Base-by-base conservation (phyloP, 1,140 invertebrate genomes). In the Acyrthosiphon pisum region DNA sequence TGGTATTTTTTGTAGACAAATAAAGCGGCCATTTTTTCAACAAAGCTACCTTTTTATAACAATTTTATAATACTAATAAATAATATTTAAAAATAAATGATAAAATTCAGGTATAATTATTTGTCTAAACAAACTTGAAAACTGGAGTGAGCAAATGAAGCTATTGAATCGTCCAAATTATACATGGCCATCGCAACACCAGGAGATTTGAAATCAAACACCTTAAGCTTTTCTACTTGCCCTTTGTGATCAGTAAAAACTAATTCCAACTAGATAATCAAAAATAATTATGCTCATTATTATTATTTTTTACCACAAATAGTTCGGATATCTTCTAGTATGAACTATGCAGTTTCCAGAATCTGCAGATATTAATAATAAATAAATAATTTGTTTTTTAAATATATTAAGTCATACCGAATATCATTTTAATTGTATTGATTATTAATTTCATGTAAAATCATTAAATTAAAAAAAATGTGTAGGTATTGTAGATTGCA, bases 1-100 rank as follows among this genome's bases (percentile, higher is more conserved):
- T 99, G 3, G 98, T 99, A 95, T 99, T 99, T 95, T 99, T 99
- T 9, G 98, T 99, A 86, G 97, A 98, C 94, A 98, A 95, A 95
- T 98, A 98, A 3, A 98, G 95, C 6, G 97, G 97, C 97, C 97
- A 98, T 94, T 96, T 97, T 95, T 98, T 98, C 94, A 96, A 95
- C n/a, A 98, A 95, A 30, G 98, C 97, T 94, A 98, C 96, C 95
- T 96, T 94, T 41, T 56, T 91, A 48, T 48, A 91, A 94, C 94
- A 41, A 91, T 91, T 87, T 88, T 60, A 83, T 76, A 68, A 88
- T 22, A 93, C 60, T 76, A 76, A 76, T 76, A 76, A 76, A n/a
- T 18, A 26, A 68, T 68, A n/a, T n/a, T 60, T 60, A 60, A 11
- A 30, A 60, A 30, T 68, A 35, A 76, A 18, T n/a, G 14, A 76